Percentiles rank a stretch among this genome's conserved stretches.
phyloP scores from a whole-genome alignment of 1,140 invertebrate genomes.

The Eupristina koningsbergeri region DNA sequence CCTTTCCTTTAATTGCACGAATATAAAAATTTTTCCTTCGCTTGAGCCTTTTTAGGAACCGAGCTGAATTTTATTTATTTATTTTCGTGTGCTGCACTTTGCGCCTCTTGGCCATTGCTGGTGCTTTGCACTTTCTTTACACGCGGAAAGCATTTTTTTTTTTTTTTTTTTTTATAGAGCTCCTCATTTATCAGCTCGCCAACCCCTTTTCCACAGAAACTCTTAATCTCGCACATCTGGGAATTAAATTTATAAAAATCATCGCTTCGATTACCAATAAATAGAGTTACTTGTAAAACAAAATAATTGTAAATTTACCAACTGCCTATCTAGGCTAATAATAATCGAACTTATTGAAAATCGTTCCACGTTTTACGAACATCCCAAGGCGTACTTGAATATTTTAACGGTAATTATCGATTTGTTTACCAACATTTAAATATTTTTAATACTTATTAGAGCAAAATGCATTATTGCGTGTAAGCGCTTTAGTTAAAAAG shows the following conservation, averaged over 20 bases:
- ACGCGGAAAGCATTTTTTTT: not conserved
- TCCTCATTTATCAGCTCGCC: too few species aligned
- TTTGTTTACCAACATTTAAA: not conserved
- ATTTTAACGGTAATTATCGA: not conserved
- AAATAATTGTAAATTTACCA: too few species aligned
- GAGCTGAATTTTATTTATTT: not conserved
- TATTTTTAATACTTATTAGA: not conserved
- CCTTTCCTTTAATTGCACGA: not conserved
- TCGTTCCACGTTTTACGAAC: not conserved
- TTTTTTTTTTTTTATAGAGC: not conserved
- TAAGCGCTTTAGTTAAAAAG: too few species aligned
- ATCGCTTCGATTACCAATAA: too few species aligned
- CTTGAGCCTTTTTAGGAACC: not conserved
- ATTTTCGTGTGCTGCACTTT: not conserved
- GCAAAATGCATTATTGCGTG: too few species aligned
- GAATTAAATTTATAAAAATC: too few species aligned
- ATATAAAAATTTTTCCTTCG: not conserved
- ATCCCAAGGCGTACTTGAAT: not conserved
- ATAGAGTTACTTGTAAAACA: too few species aligned
- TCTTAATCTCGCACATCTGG: too few species aligned
- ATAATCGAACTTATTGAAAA: not conserved
- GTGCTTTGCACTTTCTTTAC: not conserved
- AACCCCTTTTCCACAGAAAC: too few species aligned
- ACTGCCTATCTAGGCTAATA: not conserved
- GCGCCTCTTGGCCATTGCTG: not conserved